These are phyloP conservation scores for Ormyrus labotus DNA, from an alignment of 2,888 invertebrate genomes.

Conservation along the genomic window DNA sequence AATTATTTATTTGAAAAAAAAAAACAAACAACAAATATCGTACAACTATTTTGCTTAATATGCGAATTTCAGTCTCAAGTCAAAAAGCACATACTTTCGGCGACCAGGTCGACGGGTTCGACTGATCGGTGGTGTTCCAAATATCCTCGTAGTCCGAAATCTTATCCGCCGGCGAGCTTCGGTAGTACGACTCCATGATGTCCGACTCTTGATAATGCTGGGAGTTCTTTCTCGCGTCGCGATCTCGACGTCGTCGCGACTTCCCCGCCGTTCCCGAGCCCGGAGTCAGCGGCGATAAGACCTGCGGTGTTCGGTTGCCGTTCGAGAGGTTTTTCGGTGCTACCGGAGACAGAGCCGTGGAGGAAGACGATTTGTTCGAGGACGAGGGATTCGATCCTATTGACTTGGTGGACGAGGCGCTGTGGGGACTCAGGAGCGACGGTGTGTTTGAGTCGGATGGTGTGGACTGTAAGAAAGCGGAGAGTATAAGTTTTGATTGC, in stretches of 20 bases:
- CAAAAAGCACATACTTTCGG: conserved; percentile 60
- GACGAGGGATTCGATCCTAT: conserved; percentile 69
- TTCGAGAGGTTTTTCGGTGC: conserved; percentile 69
- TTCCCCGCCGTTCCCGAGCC: conserved; percentile 58
- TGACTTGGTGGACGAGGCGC: conserved; percentile 70
- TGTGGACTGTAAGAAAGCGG: conserved; percentile 64
- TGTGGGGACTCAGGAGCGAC: conserved; percentile 69
- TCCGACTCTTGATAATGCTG: conserved; percentile 84
- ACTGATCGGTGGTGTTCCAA: conserved; percentile 80
- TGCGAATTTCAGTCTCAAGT: too few species aligned
- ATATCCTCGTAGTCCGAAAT: conserved; percentile 97
- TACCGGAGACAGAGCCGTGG: conserved; percentile 63
- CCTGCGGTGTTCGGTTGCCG: conserved; percentile 65
- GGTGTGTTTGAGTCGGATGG: conserved; percentile 72
- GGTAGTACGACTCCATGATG: conserved; percentile 90
- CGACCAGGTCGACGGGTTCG: conserved; percentile 72
- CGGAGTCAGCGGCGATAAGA: conserved; percentile 72
- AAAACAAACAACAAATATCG: too few species aligned
- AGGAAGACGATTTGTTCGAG: conserved; percentile 33
- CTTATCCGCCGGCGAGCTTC: conserved; percentile 92
- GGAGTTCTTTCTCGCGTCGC: conserved; percentile 75
- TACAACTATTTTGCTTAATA: too few species aligned
- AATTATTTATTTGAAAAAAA: too few species aligned
- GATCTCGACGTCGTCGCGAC: conserved; percentile 71
- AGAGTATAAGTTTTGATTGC: not conserved